phyloP scores from a whole-genome alignment of 2,888 invertebrate species.

The Julus scanicus region DNA sequence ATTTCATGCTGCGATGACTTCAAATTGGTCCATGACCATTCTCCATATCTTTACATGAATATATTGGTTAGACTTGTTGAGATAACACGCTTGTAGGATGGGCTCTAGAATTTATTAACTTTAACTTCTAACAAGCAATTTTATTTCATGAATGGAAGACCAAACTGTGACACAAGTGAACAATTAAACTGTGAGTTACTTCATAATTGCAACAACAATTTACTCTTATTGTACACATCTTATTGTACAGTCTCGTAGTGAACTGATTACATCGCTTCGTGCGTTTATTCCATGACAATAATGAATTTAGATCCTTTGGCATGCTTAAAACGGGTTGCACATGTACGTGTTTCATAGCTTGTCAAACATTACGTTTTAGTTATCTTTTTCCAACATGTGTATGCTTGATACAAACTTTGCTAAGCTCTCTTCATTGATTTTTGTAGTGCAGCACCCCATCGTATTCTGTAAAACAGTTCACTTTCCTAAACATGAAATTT shows the following conservation, averaged over 20 bases:
- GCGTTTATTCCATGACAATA: not conserved
- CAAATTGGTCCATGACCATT: not conserved
- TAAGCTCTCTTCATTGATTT: too few species aligned
- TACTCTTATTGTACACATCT: not conserved
- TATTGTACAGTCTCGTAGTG: constrained; percentile 4
- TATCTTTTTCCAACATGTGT: too few species aligned
- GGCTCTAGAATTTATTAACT: constrained; percentile 20
- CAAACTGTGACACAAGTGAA: not conserved
- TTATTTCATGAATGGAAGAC: not conserved
- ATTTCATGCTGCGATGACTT: constrained; percentile 19
- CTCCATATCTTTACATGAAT: not conserved
- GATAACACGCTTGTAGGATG: not conserved
- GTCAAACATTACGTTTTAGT: too few species aligned
- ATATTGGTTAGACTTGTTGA: constrained; percentile 14
- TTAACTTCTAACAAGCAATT: not conserved
- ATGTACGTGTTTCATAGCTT: too few species aligned
- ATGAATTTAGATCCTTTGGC: not conserved
- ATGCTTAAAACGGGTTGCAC: not conserved
- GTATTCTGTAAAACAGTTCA: too few species aligned
- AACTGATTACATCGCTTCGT: not conserved
- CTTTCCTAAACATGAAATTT: too few species aligned
- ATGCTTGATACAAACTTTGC: too few species aligned
- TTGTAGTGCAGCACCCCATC: too few species aligned
- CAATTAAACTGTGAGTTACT: constrained; percentile 30
- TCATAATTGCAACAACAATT: not conserved